Evolutionary conservation across 2,797 vertebrate species (phyloP).

Genomic region (Malacoraja senta): DNA sequence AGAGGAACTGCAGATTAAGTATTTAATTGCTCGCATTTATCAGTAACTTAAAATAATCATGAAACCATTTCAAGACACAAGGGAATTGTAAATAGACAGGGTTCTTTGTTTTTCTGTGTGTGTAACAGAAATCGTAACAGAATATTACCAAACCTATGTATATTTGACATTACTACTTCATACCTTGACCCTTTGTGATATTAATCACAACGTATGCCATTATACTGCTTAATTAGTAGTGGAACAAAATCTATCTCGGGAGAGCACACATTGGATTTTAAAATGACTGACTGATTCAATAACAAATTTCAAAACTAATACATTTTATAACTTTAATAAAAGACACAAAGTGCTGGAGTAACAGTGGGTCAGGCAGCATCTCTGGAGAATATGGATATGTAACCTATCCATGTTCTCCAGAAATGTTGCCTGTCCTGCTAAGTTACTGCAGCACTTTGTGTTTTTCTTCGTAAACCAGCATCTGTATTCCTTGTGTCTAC

Average conservation of each 20-base stretch:
- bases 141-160: slow-evolving; percentile 10
- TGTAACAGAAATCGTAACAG: background rate
- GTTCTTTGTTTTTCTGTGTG: background rate
- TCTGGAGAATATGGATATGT: too few species aligned
- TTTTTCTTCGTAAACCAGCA: too few species aligned
- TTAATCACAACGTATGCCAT: background rate
- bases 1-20: slow-evolving; percentile 10
- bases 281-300: slow-evolving; percentile 1
- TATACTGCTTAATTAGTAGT: slow-evolving; percentile 14
- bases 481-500: too few species aligned
- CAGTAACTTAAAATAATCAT: background rate
- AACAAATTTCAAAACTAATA: slow-evolving; percentile 29
- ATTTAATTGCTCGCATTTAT: slow-evolving; percentile 23
- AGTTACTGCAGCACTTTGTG: too few species aligned
- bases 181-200: background rate
- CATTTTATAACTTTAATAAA: background rate
- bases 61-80: background rate
- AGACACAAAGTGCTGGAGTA: too few species aligned
- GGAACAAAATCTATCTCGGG: background rate
- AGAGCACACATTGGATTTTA: background rate
- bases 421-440: too few species aligned
- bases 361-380: too few species aligned
- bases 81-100: background rate
- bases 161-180: slow-evolving; percentile 6
- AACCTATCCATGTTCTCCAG: too few species aligned